Percentiles rank a stretch among this genome's conserved stretches.
Conservation (phyloP, 2,113 vertebrate species). For the Struthio camelus region DNA sequence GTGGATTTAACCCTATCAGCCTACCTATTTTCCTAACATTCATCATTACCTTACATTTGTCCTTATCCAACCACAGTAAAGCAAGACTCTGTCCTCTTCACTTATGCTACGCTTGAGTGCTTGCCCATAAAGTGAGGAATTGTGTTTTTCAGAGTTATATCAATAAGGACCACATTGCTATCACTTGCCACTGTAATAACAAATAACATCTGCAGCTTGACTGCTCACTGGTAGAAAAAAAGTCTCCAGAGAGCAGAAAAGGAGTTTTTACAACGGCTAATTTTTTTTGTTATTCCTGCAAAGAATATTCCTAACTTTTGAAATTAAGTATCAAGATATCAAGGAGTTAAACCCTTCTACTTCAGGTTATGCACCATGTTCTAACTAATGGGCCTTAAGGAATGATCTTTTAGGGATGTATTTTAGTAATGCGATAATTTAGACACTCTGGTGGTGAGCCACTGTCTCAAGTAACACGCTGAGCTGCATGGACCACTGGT, state of each 20-base stretch:
- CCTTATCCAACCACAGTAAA: background rate
- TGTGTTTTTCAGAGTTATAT: background rate
- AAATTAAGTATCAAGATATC: background rate
- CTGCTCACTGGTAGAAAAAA: background rate
- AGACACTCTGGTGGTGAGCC: background rate
- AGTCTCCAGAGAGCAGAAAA: background rate
- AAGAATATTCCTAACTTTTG: background rate
- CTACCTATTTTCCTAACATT: background rate
- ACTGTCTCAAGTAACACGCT: background rate
- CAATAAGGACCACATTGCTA: background rate
- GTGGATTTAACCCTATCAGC: background rate
- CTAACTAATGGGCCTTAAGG: background rate
- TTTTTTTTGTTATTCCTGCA: background rate
- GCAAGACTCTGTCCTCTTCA: background rate
- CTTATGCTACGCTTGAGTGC: background rate
- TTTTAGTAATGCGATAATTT: background rate
- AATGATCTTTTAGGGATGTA: background rate
- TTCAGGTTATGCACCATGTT: background rate
- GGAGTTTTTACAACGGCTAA: background rate
- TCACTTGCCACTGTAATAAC: background rate
- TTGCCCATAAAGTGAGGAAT: background rate
- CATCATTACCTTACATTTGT: background rate
- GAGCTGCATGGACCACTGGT: background rate
- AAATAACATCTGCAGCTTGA: background rate
- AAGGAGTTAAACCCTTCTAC: background rate